These are phyloP conservation scores for Caerostris extrusa DNA, from an alignment of 1,140 invertebrate species.

Conservation along the genomic window DNA sequence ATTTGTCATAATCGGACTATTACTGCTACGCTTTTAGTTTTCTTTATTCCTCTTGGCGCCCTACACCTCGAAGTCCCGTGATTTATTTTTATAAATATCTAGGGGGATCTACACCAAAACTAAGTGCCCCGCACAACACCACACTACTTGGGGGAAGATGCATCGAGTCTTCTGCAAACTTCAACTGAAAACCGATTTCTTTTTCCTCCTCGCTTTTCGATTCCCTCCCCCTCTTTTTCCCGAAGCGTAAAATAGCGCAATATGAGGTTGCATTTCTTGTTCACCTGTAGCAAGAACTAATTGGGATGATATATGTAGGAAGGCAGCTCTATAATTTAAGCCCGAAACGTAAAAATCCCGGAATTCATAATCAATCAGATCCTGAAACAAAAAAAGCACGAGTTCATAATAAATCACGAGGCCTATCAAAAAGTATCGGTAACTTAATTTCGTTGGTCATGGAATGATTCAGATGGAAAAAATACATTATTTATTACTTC, in stretches of 20 bases:
- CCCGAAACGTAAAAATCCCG: constrained; percentile 46
- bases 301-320: constrained; percentile 48
- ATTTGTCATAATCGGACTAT: constrained; percentile 74
- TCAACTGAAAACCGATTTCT: neutral
- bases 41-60: constrained; percentile 40
- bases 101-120: constrained; percentile 39
- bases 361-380: constrained; percentile 71
- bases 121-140: neutral
- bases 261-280: constrained; percentile 51
- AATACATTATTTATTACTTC: constrained; percentile 57
- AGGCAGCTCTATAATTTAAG: constrained; percentile 43
- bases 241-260: constrained; percentile 29
- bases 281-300: constrained; percentile 68
- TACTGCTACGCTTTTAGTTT: constrained; percentile 35
- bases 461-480: constrained; percentile 28
- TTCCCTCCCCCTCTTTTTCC: neutral
- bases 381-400: constrained; percentile 50
- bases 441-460: constrained; percentile 68
- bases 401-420: constrained; percentile 73
- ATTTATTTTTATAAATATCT: constrained; percentile 68
- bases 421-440: constrained; percentile 45
- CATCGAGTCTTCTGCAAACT: neutral
- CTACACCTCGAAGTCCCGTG: constrained; percentile 41
- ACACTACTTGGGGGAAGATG: neutral
- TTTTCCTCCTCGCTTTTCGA: neutral